Percentiles rank a stretch among this genome's conserved stretches.
These are phyloP conservation scores for Morelia viridis DNA, from an alignment of 2,797 vertebrate genomes.

Conservation along the genomic window DNA sequence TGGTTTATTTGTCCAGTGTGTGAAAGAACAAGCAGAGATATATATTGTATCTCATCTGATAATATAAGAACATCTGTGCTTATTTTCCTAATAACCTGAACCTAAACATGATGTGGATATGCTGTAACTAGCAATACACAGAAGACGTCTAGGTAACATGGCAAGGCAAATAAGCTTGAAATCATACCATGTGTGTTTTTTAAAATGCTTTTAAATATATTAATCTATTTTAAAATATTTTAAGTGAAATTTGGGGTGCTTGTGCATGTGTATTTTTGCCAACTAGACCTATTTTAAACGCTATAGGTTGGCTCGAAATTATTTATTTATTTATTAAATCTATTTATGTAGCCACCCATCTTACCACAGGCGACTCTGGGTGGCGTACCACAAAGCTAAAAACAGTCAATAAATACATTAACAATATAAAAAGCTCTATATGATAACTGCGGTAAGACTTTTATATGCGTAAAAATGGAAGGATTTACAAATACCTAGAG, in stretches of 20 bases:
- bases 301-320: neutral
- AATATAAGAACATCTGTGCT: neutral
- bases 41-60: neutral
- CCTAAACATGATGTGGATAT: neutral
- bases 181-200: neutral
- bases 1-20: neutral
- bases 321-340: no score
- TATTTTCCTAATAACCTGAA: neutral
- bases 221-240: neutral
- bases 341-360: no score
- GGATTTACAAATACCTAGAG: no score
- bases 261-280: neutral
- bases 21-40: neutral
- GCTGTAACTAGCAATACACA: neutral
- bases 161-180: neutral
- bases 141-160: neutral
- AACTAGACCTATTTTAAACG: neutral
- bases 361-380: no score
- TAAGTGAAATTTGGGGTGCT: neutral
- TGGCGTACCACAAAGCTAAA: no score
- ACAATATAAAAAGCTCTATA: no score
- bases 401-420: no score
- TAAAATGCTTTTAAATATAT: neutral
- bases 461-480: no score
- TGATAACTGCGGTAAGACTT: no score